Base-by-base conservation (phyloP, 2,888 invertebrate species). In the Dynastes maya region DNA sequence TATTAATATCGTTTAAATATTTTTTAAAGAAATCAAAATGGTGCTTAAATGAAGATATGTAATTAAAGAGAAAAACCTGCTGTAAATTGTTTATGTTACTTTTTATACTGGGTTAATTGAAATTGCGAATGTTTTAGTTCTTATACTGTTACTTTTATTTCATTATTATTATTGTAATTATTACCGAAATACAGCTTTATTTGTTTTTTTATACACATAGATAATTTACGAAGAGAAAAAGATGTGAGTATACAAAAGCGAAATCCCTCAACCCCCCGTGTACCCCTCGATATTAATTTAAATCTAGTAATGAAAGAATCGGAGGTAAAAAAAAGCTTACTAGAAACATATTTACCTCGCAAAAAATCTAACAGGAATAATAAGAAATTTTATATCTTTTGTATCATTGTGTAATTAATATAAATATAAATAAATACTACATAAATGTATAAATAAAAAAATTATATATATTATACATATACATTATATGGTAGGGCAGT, bases 301-400 rank as follows among this genome's bases (percentile, higher is more conserved):
- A 49, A 45, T 68, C 27, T 27, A 51, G 51, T 29, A 68, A 49
- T 67, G 45, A 11, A 45, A 45, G 45, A 45, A 8, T 45, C 45
- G 11, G 29, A 63, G 32, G 29, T 11, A 63, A 29, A 29, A 11
- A 9, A 11, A 32, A 32, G 32, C 32, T 32, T 32, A 29, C 29
- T 32, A 63, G 27, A 63, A 63, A 27, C 9, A 11, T 1, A 32
- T 63, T 63, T 63, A 63, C 63, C 63, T 63, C 63, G 63, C 63
- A 32, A 32, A 32, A 45, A 63, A 63, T 32, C 32, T 63, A 63
- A 32, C 22, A 61, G 45, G 45, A 45, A 45, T 45, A 29, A 32
- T 63, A 74, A 74, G 40, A 63, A 74, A 27, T 74, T 74, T 74
- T 74, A 74, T 74, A 74, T 74, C 72, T 74, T 74, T 74, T 74